Conservation (phyloP, 2,113 vertebrate genomes). For the Saiga tatarica region DNA sequence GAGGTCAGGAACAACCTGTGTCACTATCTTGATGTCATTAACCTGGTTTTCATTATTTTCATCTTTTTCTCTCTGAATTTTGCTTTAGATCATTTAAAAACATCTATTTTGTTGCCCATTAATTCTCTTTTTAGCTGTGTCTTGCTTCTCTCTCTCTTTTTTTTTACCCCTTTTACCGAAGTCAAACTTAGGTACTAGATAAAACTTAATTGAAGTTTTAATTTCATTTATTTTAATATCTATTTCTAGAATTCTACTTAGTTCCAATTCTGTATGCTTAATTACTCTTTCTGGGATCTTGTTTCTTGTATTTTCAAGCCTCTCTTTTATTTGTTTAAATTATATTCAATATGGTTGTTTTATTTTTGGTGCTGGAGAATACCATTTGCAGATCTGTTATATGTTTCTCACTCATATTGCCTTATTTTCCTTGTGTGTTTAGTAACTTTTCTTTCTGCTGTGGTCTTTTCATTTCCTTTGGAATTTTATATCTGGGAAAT, state of each 20-base stretch:
- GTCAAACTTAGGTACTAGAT: neutral
- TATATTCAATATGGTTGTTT: neutral
- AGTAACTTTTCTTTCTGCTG: neutral
- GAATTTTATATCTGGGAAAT: neutral
- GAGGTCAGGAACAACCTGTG: neutral
- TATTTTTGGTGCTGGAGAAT: conserved; percentile 14
- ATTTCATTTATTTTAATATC: conserved; percentile 17
- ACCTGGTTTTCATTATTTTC: neutral
- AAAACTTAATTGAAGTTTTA: neutral
- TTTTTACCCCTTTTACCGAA: too few relatives aligned
- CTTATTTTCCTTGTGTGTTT: neutral
- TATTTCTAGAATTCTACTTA: neutral
- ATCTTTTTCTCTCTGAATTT: neutral
- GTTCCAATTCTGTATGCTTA: neutral
- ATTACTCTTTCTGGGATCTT: neutral
- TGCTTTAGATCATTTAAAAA: neutral
- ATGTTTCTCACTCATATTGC: neutral
- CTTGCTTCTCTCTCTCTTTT: neutral
- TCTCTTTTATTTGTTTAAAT: neutral
- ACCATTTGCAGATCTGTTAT: neutral
- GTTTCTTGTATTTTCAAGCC: neutral
- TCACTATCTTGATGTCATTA: neutral
- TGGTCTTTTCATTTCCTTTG: conserved; percentile 14
- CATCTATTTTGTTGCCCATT: neutral
- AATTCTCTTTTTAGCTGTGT: neutral